Evolutionary conservation across 2,888 invertebrate species (phyloP).

Genomic region (Latheticus oryzae): DNA sequence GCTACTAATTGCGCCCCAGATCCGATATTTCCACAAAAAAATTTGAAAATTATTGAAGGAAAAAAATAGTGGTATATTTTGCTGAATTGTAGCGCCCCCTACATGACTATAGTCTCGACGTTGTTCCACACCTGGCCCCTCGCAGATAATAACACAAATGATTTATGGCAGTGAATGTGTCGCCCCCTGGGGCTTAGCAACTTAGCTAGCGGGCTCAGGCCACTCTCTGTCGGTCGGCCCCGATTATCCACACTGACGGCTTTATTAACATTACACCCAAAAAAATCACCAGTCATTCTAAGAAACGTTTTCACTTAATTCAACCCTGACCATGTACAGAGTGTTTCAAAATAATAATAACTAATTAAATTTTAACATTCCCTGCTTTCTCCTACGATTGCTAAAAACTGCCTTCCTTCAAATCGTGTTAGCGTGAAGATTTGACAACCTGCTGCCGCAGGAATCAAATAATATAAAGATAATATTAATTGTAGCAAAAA

Average conservation of each 20-base stretch:
- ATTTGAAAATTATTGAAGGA: neutral
- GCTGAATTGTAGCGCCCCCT: too few relatives aligned
- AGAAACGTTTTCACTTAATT: too few relatives aligned
- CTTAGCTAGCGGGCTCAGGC: conserved; percentile 51
- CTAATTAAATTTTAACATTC: too few relatives aligned
- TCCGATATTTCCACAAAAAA: conserved; percentile 4
- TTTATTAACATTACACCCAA: conserved; percentile 54
- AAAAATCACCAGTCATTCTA: conserved; percentile 53
- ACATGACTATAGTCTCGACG: too few relatives aligned
- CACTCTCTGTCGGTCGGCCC: conserved; percentile 54
- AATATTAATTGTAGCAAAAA: too few relatives aligned
- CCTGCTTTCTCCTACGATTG: too few relatives aligned
- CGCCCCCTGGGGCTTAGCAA: conserved; percentile 58
- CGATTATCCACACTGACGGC: conserved; percentile 58
- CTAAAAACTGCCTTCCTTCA: too few relatives aligned
- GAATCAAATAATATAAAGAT: too few relatives aligned
- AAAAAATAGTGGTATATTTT: neutral
- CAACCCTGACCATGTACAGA: too few relatives aligned
- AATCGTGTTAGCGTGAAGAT: too few relatives aligned
- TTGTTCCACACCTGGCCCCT: conserved; percentile 56
- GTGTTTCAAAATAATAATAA: too few relatives aligned
- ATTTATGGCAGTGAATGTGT: conserved; percentile 61
- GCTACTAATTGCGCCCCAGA: conserved; percentile 38
- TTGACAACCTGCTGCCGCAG: too few relatives aligned
- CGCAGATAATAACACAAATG: conserved; percentile 60